A percentile compares a stretch with the other conserved stretches of the same genome.
Evolutionary conservation across 2,113 vertebrate genomes (phyloP).

Genomic region (Rhabdomys dilectus): DNA sequence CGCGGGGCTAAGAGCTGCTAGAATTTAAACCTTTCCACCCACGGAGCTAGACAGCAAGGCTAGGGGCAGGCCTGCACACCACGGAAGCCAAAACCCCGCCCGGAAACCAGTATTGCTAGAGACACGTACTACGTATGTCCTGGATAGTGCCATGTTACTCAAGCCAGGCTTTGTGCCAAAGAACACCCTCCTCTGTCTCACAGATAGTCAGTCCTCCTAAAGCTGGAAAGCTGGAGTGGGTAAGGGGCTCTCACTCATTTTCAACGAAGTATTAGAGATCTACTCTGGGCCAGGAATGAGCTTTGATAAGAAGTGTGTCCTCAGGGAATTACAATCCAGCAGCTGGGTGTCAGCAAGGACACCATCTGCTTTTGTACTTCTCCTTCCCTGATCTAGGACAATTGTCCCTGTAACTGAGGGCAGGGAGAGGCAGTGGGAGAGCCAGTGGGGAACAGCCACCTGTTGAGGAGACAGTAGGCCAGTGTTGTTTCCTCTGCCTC

Average conservation of each 20-base stretch:
- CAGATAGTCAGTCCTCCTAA: background rate
- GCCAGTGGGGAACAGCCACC: background rate
- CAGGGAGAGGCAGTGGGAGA: background rate
- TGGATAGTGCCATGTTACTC: background rate
- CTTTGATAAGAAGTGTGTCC: background rate
- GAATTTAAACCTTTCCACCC: background rate
- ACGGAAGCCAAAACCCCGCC: slow-evolving; percentile 11
- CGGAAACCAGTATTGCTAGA: slow-evolving; percentile 25
- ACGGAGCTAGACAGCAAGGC: background rate
- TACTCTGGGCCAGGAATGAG: background rate
- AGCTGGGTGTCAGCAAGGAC: background rate
- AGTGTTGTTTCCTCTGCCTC: background rate
- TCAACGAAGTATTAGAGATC: background rate
- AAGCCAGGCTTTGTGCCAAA: slow-evolving; percentile 24
- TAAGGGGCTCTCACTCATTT: background rate
- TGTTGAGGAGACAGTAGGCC: background rate
- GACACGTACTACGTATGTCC: background rate
- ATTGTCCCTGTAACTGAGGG: background rate
- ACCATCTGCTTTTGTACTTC: background rate
- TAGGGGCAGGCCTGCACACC: background rate
- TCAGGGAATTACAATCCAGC: background rate
- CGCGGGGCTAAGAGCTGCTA: background rate
- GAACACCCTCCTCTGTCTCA: background rate
- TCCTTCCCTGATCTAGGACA: background rate
- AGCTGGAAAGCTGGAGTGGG: background rate